phyloP scores from a whole-genome alignment of 1,140 invertebrate genomes.

The Papilio polyxenes region DNA sequence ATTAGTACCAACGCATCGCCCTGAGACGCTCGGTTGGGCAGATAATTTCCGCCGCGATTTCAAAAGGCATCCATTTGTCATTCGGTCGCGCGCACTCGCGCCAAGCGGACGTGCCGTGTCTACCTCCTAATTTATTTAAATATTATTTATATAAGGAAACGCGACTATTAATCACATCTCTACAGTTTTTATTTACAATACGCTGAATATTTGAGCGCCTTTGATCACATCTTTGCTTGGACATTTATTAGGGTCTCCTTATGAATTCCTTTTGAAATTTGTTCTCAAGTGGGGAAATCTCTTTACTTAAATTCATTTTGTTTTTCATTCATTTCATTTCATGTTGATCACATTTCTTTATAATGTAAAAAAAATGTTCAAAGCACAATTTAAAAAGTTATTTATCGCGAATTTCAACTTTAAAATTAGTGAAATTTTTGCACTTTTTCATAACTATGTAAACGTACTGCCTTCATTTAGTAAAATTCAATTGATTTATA shows the following conservation, averaged over 20 bases:
- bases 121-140: constrained; percentile 77
- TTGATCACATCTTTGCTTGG: constrained; percentile 69
- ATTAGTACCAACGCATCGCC: constrained; percentile 76
- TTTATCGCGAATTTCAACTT: background rate
- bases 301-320: background rate
- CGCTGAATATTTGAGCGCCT: constrained; percentile 63
- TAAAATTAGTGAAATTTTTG: background rate
- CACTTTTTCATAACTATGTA: background rate
- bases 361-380: background rate
- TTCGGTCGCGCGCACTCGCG: constrained; percentile 72
- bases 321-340: background rate
- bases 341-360: background rate
- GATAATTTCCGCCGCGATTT: constrained; percentile 79
- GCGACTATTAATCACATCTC: constrained; percentile 77
- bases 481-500: too few species aligned
- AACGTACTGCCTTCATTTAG: too few species aligned
- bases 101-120: constrained; percentile 70
- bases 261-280: constrained; percentile 40
- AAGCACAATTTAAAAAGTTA: background rate
- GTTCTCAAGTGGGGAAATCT: constrained; percentile 25
- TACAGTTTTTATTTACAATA: constrained; percentile 76
- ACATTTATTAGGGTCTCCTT: constrained; percentile 59
- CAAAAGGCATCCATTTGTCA: constrained; percentile 79
- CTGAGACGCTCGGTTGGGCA: constrained; percentile 74
- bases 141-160: constrained; percentile 80